Percentiles rank a stretch among this genome's conserved stretches.
phyloP scores from a whole-genome alignment of 2,113 vertebrate species.

The Misgurnus anguillicaudatus region DNA sequence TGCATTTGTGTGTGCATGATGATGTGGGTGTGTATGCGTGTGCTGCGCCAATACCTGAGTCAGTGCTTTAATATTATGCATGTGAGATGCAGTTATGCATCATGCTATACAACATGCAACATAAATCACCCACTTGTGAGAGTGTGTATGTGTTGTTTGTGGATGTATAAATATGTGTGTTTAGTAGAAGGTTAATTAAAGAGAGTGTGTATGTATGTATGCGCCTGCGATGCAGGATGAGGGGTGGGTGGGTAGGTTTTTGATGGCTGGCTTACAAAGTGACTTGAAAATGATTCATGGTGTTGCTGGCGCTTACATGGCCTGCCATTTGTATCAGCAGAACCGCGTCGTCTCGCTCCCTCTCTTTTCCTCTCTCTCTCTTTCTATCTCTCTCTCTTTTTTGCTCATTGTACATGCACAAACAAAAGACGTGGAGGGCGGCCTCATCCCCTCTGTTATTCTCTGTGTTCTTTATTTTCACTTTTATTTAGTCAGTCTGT shows the following conservation, averaged over 20 bases:
- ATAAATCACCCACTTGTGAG: not conserved
- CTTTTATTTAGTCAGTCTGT: constrained; percentile 22
- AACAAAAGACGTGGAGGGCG: constrained; percentile 22
- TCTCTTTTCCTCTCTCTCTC: not conserved
- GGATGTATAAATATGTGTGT: constrained; percentile 26
- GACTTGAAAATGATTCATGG: constrained; percentile 51
- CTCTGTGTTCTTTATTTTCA: constrained; percentile 12
- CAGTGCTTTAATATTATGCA: constrained; percentile 32
- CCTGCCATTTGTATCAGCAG: constrained; percentile 40
- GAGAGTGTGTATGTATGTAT: constrained; percentile 38
- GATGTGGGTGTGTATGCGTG: constrained; percentile 8
- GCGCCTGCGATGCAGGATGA: not conserved
- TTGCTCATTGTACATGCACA: constrained; percentile 23
- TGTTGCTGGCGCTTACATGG: constrained; percentile 40
- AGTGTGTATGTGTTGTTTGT: not conserved
- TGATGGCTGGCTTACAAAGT: constrained; percentile 35
- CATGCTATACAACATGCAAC: constrained; percentile 2
- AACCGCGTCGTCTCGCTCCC: not conserved
- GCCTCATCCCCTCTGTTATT: constrained; percentile 14
- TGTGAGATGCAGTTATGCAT: not conserved
- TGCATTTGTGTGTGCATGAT: not conserved
- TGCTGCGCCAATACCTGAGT: constrained; percentile 23
- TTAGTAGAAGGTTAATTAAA: constrained; percentile 50
- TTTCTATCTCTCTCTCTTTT: not conserved
- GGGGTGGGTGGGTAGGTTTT: constrained; percentile 17